These are phyloP conservation scores for Charina bottae DNA, from an alignment of 2,113 vertebrate species.

Conservation along the genomic window DNA sequence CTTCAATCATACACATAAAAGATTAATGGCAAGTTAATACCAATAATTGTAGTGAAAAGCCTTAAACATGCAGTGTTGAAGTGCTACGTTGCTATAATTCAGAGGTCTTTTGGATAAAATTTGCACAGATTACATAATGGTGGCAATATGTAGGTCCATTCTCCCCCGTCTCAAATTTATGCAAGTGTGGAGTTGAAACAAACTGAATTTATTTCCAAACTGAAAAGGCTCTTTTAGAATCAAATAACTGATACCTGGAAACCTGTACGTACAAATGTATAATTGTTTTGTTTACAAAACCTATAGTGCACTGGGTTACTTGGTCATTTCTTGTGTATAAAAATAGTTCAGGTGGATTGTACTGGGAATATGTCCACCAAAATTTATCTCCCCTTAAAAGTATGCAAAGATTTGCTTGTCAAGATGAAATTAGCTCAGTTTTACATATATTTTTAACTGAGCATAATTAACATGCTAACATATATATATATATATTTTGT, in stretches of 20 bases:
- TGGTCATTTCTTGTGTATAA: slow-evolving; percentile 69
- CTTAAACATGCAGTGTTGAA: slow-evolving; percentile 75
- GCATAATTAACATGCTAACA: slow-evolving; percentile 46
- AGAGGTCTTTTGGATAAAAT: slow-evolving; percentile 63
- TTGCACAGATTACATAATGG: slow-evolving; percentile 69
- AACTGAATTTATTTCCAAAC: slow-evolving; percentile 60
- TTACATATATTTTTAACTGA: slow-evolving; percentile 50
- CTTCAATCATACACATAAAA: slow-evolving; percentile 56
- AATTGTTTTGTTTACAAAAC: slow-evolving; percentile 73
- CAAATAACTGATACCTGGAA: slow-evolving; percentile 75
- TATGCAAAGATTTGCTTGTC: slow-evolving; percentile 60
- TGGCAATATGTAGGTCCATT: slow-evolving; percentile 51
- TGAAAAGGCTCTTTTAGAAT: slow-evolving; percentile 66
- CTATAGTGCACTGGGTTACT: slow-evolving; percentile 69
- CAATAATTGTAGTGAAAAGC: slow-evolving; percentile 77
- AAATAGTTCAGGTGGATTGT: slow-evolving; percentile 78
- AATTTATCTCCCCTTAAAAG: slow-evolving; percentile 60
- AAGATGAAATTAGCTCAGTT: slow-evolving; percentile 46
- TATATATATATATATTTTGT: slow-evolving; percentile 22
- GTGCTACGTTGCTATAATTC: slow-evolving; percentile 68
- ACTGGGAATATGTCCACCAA: slow-evolving; percentile 67
- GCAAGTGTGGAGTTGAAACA: slow-evolving; percentile 59
- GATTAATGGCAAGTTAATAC: slow-evolving; percentile 42
- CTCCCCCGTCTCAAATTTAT: slow-evolving; percentile 44
- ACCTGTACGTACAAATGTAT: slow-evolving; percentile 75